Evolutionary conservation across 2,797 vertebrate species (phyloP).

Genomic region (Manis javanica): DNA sequence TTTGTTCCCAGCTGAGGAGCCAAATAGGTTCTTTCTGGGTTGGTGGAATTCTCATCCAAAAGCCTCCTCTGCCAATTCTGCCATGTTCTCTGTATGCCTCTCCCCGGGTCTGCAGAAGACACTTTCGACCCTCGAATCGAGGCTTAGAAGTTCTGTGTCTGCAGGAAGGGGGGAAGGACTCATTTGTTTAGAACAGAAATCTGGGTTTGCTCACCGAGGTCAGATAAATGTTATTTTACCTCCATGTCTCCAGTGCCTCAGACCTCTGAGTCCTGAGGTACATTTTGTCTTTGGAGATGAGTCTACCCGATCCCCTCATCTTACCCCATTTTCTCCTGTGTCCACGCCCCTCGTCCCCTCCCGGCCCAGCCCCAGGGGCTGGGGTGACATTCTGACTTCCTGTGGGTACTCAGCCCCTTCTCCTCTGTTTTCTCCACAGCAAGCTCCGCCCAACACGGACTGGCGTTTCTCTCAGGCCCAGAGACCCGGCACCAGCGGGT

Average conservation of each 20-base stretch:
- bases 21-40: conserved; percentile 41
- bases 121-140: not conserved
- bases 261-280: not conserved
- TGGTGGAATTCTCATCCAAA: conserved; percentile 32
- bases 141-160: not conserved
- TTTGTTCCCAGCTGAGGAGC: conserved; percentile 72
- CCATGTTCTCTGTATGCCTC: not conserved
- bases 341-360: not conserved
- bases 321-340: not conserved
- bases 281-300: conserved; percentile 21
- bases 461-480: conserved; percentile 99
- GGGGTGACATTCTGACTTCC: not conserved
- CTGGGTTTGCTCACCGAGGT: conserved; percentile 1
- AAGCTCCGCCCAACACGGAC: conserved; percentile 98
- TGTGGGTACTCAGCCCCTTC: conserved; percentile 74
- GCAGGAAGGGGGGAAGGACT: not conserved
- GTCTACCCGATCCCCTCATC: not conserved
- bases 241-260: not conserved
- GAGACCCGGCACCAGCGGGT: conserved; percentile 98
- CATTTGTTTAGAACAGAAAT: not conserved
- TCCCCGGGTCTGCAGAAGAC: not conserved
- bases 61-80: not conserved
- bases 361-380: not conserved
- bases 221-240: not conserved
- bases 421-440: conserved; percentile 90